Evolutionary conservation across 35 echinoderm and acorn worm species (phyloP).

Genomic region (Acanthaster planci): DNA sequence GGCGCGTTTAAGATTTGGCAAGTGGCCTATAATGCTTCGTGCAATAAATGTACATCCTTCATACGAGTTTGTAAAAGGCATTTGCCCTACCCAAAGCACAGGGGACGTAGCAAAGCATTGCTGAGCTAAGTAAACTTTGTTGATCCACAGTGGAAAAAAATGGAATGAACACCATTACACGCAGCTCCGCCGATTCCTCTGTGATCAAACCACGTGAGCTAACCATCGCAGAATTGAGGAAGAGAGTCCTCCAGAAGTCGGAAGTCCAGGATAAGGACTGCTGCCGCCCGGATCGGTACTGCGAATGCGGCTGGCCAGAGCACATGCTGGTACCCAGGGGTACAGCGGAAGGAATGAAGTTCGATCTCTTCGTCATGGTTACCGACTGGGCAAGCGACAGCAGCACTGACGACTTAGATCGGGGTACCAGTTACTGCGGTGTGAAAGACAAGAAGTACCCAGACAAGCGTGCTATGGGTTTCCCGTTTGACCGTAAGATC

Average conservation of each 20-base stretch:
- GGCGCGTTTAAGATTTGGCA: too few species aligned
- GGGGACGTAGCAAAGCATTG: too few species aligned
- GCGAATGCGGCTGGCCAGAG: conserved; percentile 69
- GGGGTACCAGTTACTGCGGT: conserved; percentile 76
- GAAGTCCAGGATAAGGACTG: conserved; percentile 11
- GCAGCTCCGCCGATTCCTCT: conserved; percentile 44
- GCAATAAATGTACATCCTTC: too few species aligned
- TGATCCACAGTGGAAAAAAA: conserved; percentile 6
- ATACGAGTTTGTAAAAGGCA: too few species aligned
- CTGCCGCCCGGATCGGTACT: conserved; percentile 56
- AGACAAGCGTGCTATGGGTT: conserved; percentile 67
- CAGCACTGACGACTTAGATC: conserved; percentile 39
- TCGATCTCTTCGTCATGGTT: conserved; percentile 68
- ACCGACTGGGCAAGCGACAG: conserved; percentile 55
- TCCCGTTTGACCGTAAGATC: conserved; percentile 67
- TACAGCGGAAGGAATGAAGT: conserved; percentile 40
- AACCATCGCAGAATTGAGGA: conserved; percentile 22
- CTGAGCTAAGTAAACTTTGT: background rate
- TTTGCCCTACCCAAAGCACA: too few species aligned
- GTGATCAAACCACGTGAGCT: conserved; percentile 41
- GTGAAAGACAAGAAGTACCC: conserved; percentile 54
- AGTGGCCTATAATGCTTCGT: too few species aligned
- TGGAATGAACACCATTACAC: background rate
- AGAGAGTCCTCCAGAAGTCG: background rate
- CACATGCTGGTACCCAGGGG: conserved; percentile 65